Evolutionary conservation across 1,140 invertebrate genomes (phyloP), one percentile per base, ranked within the genome.

Genomic region (Colletes latitarsis): DNA sequence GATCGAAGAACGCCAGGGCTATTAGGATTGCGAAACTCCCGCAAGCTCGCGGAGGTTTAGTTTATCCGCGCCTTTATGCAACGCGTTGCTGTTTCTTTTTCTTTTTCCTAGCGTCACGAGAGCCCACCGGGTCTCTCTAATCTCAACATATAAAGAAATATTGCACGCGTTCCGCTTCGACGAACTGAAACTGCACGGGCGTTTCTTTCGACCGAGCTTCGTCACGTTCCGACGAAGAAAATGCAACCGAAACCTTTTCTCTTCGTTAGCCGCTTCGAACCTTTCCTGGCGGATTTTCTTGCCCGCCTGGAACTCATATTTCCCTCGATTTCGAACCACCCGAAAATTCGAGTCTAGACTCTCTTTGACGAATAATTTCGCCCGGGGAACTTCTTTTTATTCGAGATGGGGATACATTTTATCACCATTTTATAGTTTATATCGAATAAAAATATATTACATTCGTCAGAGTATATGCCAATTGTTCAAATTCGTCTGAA

Each of bases 141-240:
- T 71, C 76, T 62, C 30, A 49, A 46, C 77, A n/a, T 73, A 73
- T 66, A 73, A 66, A 79, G 77, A 79, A 79, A 74, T 79, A 79
- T 73, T 74, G 77, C 70, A 10, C 15, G 52, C 62, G 70, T 74
- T 79, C 70, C 77, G 77, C 77, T 66, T 79, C 77, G 66, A 46
- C 77, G 77, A 52, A 52, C 21, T 39, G 60, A 73, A 74, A 73
- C 77, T 49, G 70, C 77, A 39, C 60, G 46, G 19, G 4, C 9
- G 41, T 73, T 79, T 66, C 70, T 73, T 73, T 58, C 73, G 46
- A 43, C 52, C 41, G 52, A 57, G 60, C 70, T 66, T 58, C 69
- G 69, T 64, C 60, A 66, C 60, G 69, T 73, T 73, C 12, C 49
- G 12, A 19, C 39, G 52, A 46, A 64, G 55, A 57, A 79, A 79